A percentile compares a stretch with the other conserved stretches of the same genome.
phyloP scores from a whole-genome alignment of 2,797 vertebrate genomes.

The Cetoscarus ocellatus region DNA sequence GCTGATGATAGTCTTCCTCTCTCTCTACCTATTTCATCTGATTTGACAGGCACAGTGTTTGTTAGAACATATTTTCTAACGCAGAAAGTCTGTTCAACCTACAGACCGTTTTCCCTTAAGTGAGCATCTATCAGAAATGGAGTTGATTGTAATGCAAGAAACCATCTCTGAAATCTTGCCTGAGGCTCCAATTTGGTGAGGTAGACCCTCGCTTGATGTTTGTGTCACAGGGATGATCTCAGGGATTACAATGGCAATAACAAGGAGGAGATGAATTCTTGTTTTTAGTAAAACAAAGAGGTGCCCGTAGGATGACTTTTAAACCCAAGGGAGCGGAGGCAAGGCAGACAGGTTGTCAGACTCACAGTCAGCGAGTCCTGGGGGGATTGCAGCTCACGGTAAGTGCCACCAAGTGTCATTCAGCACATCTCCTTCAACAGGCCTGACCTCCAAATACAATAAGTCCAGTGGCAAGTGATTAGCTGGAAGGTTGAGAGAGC shows the following conservation, averaged over 20 bases:
- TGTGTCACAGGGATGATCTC: conserved; percentile 24
- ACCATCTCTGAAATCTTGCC: no score
- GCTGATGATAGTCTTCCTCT: no score
- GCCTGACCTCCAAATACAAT: conserved; percentile 56
- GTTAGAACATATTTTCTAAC: no score
- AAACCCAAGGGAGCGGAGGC: conserved; percentile 36
- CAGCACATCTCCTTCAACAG: conserved; percentile 68
- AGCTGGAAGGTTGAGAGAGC: conserved; percentile 62
- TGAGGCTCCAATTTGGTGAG: no score
- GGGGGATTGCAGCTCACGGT: conserved; percentile 62
- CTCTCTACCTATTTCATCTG: no score
- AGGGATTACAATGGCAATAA: conserved; percentile 6
- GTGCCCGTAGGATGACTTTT: conserved; percentile 38
- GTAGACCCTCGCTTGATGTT: conserved; percentile 1
- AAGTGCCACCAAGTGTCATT: conserved; percentile 79
- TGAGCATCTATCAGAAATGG: no score
- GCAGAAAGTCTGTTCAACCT: no score
- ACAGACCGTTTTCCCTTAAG: no score
- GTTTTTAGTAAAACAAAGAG: conserved; percentile 48
- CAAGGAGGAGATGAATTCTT: conserved; percentile 11
- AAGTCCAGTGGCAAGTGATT: conserved; percentile 60
- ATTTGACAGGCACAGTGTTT: no score
- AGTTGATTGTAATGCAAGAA: no score
- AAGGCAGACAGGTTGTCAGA: conserved; percentile 29
- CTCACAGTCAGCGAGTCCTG: conserved; percentile 39